Evolutionary conservation across 2,888 invertebrate species (phyloP).

Genomic region (Cylindroiulus punctatus): DNA sequence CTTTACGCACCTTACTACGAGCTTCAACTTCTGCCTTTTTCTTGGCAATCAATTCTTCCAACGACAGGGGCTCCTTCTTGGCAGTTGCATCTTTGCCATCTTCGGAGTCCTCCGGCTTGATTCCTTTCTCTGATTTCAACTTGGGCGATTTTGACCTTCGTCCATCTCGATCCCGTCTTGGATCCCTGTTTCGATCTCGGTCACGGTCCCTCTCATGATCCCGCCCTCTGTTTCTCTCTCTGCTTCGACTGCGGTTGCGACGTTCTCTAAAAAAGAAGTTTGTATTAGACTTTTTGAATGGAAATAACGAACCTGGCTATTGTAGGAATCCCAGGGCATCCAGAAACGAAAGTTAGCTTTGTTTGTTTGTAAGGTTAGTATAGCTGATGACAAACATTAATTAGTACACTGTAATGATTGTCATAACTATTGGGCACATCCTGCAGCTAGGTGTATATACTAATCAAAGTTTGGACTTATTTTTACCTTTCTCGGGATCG

Average conservation of each 20-base stretch:
- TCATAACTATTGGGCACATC: no score
- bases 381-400: no score
- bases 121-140: conserved; percentile 47
- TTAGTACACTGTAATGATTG: no score
- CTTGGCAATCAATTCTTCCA: conserved; percentile 94
- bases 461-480: background rate
- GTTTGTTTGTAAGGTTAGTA: no score
- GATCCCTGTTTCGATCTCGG: conserved; percentile 49
- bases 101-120: conserved; percentile 63
- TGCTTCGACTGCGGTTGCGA: conserved; percentile 51
- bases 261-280: conserved; percentile 44
- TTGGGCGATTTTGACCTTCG: conserved; percentile 51
- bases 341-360: no score
- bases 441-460: no score
- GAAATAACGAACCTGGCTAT: background rate
- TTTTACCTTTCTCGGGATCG: conserved; percentile 55
- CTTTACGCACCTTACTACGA: conserved; percentile 77
- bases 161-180: conserved; percentile 26
- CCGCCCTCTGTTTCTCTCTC: conserved; percentile 49
- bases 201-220: conserved; percentile 49
- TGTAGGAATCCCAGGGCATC: no score
- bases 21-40: conserved; percentile 96
- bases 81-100: conserved; percentile 65
- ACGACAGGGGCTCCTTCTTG: conserved; percentile 83
- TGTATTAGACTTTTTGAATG: background rate